phyloP scores from a whole-genome alignment of 2,888 invertebrate genomes.

The Dyspetes luteomarginatus region DNA sequence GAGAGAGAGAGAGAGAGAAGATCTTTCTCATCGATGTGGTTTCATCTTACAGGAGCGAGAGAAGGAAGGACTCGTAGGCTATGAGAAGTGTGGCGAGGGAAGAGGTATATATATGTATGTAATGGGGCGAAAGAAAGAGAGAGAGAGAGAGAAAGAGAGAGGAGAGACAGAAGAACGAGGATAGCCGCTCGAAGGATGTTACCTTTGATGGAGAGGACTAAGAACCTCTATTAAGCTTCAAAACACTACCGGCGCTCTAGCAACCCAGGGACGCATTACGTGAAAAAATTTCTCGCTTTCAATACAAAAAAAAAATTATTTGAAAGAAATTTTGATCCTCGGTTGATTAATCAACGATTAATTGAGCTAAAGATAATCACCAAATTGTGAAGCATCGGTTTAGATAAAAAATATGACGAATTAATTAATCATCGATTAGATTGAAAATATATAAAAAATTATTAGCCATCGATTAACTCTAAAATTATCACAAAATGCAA shows the following conservation, averaged over 20 bases:
- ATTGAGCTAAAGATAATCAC: too few species aligned
- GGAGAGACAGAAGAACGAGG: constrained; percentile 51
- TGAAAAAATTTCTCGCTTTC: constrained; percentile 42
- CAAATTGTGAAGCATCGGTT: too few species aligned
- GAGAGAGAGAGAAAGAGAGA: constrained; percentile 13
- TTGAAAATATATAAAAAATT: too few species aligned
- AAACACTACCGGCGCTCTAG: constrained; percentile 74
- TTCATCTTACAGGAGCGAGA: constrained; percentile 48
- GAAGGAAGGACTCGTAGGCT: constrained; percentile 20
- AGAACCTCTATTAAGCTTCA: constrained; percentile 77
- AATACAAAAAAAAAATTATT: constrained; percentile 8
- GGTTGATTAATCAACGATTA: too few species aligned
- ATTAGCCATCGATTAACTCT: too few species aligned
- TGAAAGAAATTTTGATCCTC: constrained; percentile 2
- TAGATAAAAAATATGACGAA: too few species aligned
- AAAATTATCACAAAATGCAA: too few species aligned
- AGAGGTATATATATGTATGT: too few species aligned
- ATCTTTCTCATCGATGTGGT: constrained; percentile 21
- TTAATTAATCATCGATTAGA: too few species aligned
- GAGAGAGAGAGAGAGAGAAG: background rate
- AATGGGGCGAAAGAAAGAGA: background rate
- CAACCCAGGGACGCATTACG: constrained; percentile 73
- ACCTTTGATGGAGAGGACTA: constrained; percentile 77
- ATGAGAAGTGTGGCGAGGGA: constrained; percentile 25
- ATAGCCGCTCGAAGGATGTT: constrained; percentile 71